Conservation (phyloP, 1,140 invertebrate genomes). For the honey bee (Apis mellifera) region Amel_HAv3.1 CM009932.2:8054001-8054500, state of each 20-base stretch:
- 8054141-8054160: slow-evolving; percentile 51
- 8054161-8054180: too few relatives aligned
- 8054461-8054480: too few relatives aligned
- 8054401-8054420: too few relatives aligned
- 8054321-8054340: slow-evolving; percentile 50
- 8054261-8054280: slow-evolving; percentile 33
- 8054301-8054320: slow-evolving; percentile 69
- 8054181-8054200: slow-evolving; percentile 37
- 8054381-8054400: too few relatives aligned
- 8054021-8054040: slow-evolving; percentile 53
- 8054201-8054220: slow-evolving; percentile 65
- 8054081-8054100: slow-evolving; percentile 73
- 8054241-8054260: slow-evolving; percentile 1
- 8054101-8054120: slow-evolving; percentile 68
- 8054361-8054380: background rate
- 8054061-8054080: slow-evolving; percentile 71
- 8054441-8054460: too few relatives aligned
- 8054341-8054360: slow-evolving; percentile 13
- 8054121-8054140: slow-evolving; percentile 67
- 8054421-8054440: too few relatives aligned
- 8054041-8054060: slow-evolving; percentile 66
- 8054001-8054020: slow-evolving; percentile 70
- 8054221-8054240: slow-evolving; percentile 57
- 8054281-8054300: slow-evolving; percentile 68
- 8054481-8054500: too few relatives aligned